A percentile compares a stretch with the other conserved stretches of the same genome.
Evolutionary conservation across 2,888 invertebrate genomes (phyloP).

Genomic region (Cosmia pyralina): DNA sequence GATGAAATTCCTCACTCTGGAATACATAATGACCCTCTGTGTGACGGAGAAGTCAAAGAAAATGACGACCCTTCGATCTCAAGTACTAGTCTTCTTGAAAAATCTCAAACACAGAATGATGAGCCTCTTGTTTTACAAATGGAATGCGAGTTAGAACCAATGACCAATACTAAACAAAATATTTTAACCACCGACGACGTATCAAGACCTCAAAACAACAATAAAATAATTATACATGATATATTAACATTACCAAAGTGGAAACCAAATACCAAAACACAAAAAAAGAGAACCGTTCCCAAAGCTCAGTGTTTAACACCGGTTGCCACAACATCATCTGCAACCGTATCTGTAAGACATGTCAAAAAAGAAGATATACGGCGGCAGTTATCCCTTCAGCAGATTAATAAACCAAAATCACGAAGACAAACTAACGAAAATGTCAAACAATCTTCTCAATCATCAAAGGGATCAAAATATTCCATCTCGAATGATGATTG

Average conservation of each 20-base stretch:
- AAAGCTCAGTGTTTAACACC: conserved; percentile 32
- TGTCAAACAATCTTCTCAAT: conserved; percentile 10
- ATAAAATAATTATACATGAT: conserved; percentile 29
- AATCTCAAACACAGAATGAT: conserved; percentile 22
- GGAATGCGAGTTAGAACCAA: conserved; percentile 15
- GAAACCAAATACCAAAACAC: conserved; percentile 34
- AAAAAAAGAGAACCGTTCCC: conserved; percentile 29
- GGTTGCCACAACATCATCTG: conserved; percentile 17
- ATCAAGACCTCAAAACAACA: conserved; percentile 22
- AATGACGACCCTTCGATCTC: conserved; percentile 19
- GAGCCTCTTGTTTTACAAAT: conserved; percentile 22
- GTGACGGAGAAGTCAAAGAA: conserved; percentile 18
- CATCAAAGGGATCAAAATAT: conserved; percentile 17
- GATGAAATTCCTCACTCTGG: conserved; percentile 17
- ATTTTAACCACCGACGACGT: conserved; percentile 11
- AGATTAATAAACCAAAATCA: conserved; percentile 21
- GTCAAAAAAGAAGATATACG: conserved; percentile 8
- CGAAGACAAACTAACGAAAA: conserved; percentile 16
- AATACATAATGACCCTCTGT: conserved; percentile 22
- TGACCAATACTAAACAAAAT: conserved; percentile 13
- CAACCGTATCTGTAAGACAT: conserved; percentile 18
- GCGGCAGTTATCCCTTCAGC: conserved; percentile 13
- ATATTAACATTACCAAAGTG: conserved; percentile 34
- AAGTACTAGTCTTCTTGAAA: conserved; percentile 20
- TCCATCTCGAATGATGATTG: too few relatives aligned